These are phyloP conservation scores for Plebejus anna DNA, from an alignment of 2,888 invertebrate genomes.

Conservation along the genomic window DNA sequence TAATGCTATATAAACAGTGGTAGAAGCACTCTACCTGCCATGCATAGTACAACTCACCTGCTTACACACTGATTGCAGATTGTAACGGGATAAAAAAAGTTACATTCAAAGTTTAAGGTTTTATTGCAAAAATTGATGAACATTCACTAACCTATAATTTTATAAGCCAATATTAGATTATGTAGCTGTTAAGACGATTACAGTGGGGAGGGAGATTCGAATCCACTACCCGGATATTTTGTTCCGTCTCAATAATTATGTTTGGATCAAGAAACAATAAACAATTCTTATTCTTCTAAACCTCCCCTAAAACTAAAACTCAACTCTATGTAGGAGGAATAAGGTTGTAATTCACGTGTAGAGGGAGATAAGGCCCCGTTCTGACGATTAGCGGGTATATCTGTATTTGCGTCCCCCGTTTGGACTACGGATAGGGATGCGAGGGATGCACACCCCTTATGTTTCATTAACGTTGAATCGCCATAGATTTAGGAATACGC, in stretches of 20 bases:
- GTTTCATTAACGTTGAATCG: conserved; percentile 73
- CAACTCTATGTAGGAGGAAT: not conserved
- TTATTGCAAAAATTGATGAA: not conserved
- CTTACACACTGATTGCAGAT: too few relatives aligned
- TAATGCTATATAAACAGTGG: too few relatives aligned
- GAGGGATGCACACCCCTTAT: conserved; percentile 72
- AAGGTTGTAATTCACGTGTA: conserved; percentile 18
- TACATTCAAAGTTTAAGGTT: not conserved
- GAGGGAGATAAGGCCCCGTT: conserved; percentile 39
- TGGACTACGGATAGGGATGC: conserved; percentile 56
- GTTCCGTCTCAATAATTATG: conserved; percentile 16
- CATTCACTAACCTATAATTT: not conserved
- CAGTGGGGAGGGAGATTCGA: not conserved
- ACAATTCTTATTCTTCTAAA: conserved; percentile 13
- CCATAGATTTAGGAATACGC: conserved; percentile 43
- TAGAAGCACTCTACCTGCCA: too few relatives aligned
- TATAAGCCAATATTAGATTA: not conserved
- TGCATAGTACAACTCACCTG: too few relatives aligned
- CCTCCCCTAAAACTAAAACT: not conserved
- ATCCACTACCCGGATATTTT: not conserved
- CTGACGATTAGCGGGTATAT: conserved; percentile 57
- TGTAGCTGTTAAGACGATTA: conserved; percentile 4
- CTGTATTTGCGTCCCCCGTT: conserved; percentile 54
- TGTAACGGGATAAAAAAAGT: too few relatives aligned
- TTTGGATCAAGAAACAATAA: conserved; percentile 19